Conservation (phyloP, 2,888 invertebrate species). For the Diabrotica balteata region DNA sequence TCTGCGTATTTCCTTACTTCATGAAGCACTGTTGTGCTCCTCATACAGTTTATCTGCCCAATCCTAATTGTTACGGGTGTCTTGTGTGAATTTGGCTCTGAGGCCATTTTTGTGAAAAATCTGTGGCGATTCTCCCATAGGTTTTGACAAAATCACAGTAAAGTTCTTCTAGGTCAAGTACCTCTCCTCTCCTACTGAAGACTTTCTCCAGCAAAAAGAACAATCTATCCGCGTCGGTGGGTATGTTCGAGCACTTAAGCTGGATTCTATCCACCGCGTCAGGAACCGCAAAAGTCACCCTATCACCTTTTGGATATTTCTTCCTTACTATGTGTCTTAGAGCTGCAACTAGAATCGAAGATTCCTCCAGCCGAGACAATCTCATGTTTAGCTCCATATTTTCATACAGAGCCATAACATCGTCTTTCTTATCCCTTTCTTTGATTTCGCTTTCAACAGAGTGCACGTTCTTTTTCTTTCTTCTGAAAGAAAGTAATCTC, state of each 20-base stretch:
- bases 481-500: constrained; percentile 1
- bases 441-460: neutral
- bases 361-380: neutral
- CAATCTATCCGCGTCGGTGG: neutral
- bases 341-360: too few species aligned
- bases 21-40: neutral
- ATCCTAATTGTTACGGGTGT: neutral
- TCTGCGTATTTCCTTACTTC: neutral
- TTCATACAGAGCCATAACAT: neutral
- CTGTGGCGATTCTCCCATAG: constrained; percentile 1
- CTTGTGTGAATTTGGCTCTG: constrained; percentile 15
- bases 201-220: neutral
- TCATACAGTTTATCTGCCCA: neutral
- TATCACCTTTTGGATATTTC: too few species aligned
- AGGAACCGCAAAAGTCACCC: too few species aligned
- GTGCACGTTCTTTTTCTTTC: neutral
- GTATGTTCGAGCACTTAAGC: too few species aligned
- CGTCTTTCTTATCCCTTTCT: neutral
- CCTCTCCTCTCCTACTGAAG: neutral
- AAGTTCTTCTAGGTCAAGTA: constrained; percentile 3
- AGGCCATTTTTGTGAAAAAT: constrained; percentile 4
- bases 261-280: too few species aligned
- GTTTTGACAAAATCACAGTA: constrained; percentile 12
- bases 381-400: constrained; percentile 4
- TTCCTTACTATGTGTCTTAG: too few species aligned